Evolutionary conservation across 2,797 vertebrate species (phyloP).

Genomic region (Perodicticus potto): DNA sequence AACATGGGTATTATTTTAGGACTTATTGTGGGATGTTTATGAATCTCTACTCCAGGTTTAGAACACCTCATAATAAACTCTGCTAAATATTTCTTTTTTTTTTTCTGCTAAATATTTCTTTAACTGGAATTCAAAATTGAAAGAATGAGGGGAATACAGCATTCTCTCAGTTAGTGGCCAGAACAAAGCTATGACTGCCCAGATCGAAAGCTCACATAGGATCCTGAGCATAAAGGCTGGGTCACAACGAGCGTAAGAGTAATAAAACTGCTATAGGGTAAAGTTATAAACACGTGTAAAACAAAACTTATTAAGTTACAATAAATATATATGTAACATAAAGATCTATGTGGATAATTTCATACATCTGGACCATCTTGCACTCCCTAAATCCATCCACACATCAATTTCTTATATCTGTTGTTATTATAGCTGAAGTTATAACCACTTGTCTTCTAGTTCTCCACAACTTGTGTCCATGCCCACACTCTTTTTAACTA

Average conservation of each 20-base stretch:
- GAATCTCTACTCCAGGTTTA: not conserved
- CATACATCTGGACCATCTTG: not conserved
- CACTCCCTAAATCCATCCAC: not conserved
- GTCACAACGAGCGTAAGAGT: not conserved
- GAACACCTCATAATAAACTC: not conserved
- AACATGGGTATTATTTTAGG: too few species aligned
- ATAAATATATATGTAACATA: not conserved
- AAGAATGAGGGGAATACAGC: not conserved
- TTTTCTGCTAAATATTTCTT: not conserved
- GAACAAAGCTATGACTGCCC: not conserved
- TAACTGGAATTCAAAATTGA: not conserved
- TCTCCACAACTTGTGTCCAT: not conserved
- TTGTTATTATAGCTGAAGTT: not conserved
- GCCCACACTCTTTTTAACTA: not conserved
- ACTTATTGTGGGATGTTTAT: not conserved
- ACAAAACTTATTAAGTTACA: not conserved
- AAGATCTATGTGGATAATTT: not conserved
- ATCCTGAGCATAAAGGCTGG: not conserved
- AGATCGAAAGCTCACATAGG: not conserved
- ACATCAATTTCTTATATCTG: not conserved
- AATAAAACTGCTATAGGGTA: not conserved
- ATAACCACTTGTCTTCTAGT: not conserved
- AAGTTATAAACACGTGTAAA: not conserved
- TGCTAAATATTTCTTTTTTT: not conserved
- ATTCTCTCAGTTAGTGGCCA: too few species aligned